phyloP scores from a whole-genome alignment of 2,888 invertebrate genomes.

The Eupithecia subumbrata region DNA sequence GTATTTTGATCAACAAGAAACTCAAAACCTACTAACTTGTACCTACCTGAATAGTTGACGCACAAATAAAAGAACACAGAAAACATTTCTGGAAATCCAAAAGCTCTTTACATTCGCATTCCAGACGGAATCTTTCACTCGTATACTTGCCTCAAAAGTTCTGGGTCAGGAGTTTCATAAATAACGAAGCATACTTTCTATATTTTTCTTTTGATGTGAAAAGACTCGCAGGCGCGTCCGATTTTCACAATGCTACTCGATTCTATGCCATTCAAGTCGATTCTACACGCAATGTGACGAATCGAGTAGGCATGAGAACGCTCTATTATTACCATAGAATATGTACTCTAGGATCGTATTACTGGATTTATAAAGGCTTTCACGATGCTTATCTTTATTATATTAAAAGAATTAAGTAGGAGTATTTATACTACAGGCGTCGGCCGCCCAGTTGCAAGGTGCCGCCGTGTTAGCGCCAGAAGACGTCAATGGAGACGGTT shows the following conservation, averaged over 20 bases:
- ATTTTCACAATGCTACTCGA: slow-evolving; percentile 34
- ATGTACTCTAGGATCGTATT: not conserved
- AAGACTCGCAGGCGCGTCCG: slow-evolving; percentile 28
- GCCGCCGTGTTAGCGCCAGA: too few species aligned
- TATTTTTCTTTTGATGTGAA: slow-evolving; percentile 33
- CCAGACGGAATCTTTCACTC: slow-evolving; percentile 10
- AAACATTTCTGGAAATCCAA: slow-evolving; percentile 8
- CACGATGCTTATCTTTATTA: too few species aligned
- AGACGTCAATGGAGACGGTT: too few species aligned
- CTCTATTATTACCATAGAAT: slow-evolving; percentile 2
- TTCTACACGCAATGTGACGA: slow-evolving; percentile 27
- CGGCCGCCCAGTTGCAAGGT: too few species aligned
- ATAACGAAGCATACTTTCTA: slow-evolving; percentile 26
- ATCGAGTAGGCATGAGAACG: not conserved
- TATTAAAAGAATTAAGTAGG: too few species aligned
- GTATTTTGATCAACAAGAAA: not conserved
- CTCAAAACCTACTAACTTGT: not conserved
- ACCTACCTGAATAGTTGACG: slow-evolving; percentile 3
- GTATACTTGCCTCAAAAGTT: slow-evolving; percentile 18
- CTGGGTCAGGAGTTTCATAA: slow-evolving; percentile 34
- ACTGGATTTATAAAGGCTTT: not conserved
- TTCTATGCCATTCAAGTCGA: not conserved
- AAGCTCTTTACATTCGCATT: slow-evolving; percentile 11
- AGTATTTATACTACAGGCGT: too few species aligned
- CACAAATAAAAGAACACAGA: not conserved